Evolutionary conservation across 2,888 invertebrate species (phyloP), one percentile per base, ranked within the genome.

Genomic region (Volucella bombylans): DNA sequence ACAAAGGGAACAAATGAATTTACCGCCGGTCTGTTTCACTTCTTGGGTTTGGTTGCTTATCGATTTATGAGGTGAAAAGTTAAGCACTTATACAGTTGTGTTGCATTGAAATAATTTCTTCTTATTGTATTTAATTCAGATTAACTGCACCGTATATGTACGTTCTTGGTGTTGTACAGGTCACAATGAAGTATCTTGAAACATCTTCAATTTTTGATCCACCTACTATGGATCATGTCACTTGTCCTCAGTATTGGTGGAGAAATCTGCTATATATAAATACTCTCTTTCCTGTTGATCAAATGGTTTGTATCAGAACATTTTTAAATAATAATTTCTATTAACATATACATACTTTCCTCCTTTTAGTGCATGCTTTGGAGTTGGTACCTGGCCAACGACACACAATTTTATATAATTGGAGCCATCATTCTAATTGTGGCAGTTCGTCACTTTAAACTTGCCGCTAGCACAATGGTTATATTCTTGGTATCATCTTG

Each of bases 351-450:
- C 43, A 50, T 14, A 12, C 47, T 43, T 47, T 68, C 79, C 81
- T 68, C 79, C 81, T 59, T 74, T 79, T 92, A 97, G 96, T 97
- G 97, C 90, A 97, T 97, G 97, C 90, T 97, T 45, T 97, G 97
- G 97, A 97, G 96, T 92, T 97, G 97, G 97, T 97, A 97, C 89
- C 92, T 97, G 59, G 96, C 97, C 0, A 96, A 97, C 88, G 97
- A 97, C 90, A 96, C 96, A 0, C 97, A 97, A 89, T 97, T 97
- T 92, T 97, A 97, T 90, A 94, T 96, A 1, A 93, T 97, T 85
- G 96, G 96, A 82, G 96, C 96, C 0, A 93, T 97, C 6, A 94
- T 97, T 43, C 93, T 97, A n/a, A 95, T 97, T 68, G 90, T 97
- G 62, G 96, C 96, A 0, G 95, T 95, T 14, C 95, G 93, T 88